Percentiles rank a stretch among this genome's conserved stretches.
Evolutionary conservation across 1,140 invertebrate genomes (phyloP).

Genomic region (Orchesella cincta): DNA sequence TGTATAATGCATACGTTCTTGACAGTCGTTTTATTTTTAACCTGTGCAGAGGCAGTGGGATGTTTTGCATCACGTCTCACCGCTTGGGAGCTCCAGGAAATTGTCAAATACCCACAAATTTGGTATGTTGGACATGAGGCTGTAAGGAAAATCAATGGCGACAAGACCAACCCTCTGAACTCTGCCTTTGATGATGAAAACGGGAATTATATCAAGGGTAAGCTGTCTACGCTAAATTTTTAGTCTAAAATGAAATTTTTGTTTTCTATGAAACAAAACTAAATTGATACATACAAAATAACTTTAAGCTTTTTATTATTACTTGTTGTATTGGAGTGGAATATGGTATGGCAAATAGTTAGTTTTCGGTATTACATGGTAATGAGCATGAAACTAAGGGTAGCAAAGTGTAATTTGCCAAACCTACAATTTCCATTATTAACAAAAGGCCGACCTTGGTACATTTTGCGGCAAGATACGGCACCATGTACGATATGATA

Average conservation of each 20-base stretch:
- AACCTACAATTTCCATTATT: no score
- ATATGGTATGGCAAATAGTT: no score
- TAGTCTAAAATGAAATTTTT: neutral
- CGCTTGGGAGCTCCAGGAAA: slow-evolving; percentile 82
- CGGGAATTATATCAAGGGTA: slow-evolving; percentile 86
- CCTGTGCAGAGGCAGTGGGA: slow-evolving; percentile 72
- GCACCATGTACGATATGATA: no score
- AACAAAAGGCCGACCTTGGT: no score
- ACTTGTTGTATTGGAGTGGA: no score
- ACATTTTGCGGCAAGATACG: no score
- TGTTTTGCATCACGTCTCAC: slow-evolving; percentile 77
- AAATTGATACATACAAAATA: no score
- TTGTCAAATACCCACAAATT: slow-evolving; percentile 82
- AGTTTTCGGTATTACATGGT: no score
- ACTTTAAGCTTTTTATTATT: no score
- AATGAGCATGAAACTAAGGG: no score
- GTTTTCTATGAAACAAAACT: neutral
- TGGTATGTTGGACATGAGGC: slow-evolving; percentile 86
- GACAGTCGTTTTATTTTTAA: slow-evolving; percentile 48
- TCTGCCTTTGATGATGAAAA: slow-evolving; percentile 88
- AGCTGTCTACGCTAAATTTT: neutral
- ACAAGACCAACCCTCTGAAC: slow-evolving; percentile 74
- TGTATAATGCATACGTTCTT: no score
- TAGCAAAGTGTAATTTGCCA: no score
- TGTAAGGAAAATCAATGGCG: slow-evolving; percentile 74